Evolutionary conservation across 1,140 invertebrate genomes (phyloP), one percentile per base, ranked within the genome.

Genomic region (Aphaenogaster ashmeadi): DNA sequence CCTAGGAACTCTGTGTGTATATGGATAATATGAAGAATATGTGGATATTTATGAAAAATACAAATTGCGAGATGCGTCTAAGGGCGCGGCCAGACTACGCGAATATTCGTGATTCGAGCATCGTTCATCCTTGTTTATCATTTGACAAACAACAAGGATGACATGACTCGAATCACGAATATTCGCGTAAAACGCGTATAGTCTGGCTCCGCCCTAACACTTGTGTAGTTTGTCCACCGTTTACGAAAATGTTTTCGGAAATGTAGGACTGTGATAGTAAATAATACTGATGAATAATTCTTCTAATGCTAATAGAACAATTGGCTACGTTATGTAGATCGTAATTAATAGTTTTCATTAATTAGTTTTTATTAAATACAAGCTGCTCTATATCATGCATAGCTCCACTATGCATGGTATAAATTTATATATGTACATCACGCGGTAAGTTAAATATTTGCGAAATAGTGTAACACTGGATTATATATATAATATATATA

Each of bases 1-100:
- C 74, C 89, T 95, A n/a, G 94, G 94, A 5, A 88, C 88, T 4
- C 90, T 92, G 66, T 95, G 94, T 74, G 84, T 90, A 41, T 94
- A 93, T n/a, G 93, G 88, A 52, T 93, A 91, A n/a, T 66, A 87
- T 13, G 11, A 2, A 15, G 9, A 50, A 56, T 27, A 27, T 33
- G 3, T 54, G 36, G 18, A 27, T 56, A 71, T 15, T 50, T 27
- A 64, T 11, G 44, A 64, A 74, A 38, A 74, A 62, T 8, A 18
- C 47, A 36, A 21, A 11, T 38, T 38, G 36, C 18, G 15, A 56
- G 6, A 58, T 47, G 33, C 5, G 13, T 5, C 9, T 41, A n/a
- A n/a, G n/a, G n/a, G n/a, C n/a, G n/a, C n/a, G n/a, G n/a, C n/a
- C n/a, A n/a, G n/a, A n/a, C n/a, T n/a, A n/a, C n/a, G n/a, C n/a